phyloP scores from a whole-genome alignment of 92 coral and sea anemone species.

The Hydrozoanthus gracilis region DNA sequence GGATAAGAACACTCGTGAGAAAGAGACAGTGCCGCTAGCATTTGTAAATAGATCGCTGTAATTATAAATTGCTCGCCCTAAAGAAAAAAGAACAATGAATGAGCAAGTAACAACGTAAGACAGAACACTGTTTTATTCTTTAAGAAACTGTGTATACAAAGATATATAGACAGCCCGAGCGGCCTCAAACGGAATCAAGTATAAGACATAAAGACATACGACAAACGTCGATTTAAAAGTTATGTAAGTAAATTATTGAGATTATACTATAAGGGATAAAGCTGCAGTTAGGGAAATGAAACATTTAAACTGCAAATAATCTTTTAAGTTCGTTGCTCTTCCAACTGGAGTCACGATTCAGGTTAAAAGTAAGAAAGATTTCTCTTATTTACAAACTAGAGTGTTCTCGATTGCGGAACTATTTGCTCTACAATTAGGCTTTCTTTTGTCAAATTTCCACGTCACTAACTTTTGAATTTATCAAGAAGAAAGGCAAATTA shows the following conservation, averaged over 20 bases:
- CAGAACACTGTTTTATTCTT: constrained; percentile 40
- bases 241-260: constrained; percentile 47
- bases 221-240: constrained; percentile 22
- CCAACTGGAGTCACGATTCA: constrained; percentile 39
- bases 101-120: constrained; percentile 33
- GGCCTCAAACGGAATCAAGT: constrained; percentile 27
- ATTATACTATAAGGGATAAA: constrained; percentile 44
- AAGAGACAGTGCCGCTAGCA: constrained; percentile 43
- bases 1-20: constrained; percentile 60
- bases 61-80: constrained; percentile 43
- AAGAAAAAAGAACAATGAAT: constrained; percentile 24
- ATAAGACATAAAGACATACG: background rate
- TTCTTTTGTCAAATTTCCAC: constrained; percentile 54
- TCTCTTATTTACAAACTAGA: constrained; percentile 31
- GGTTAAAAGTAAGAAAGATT: background rate
- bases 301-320: constrained; percentile 23
- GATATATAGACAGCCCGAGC: constrained; percentile 31
- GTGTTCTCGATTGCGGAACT: constrained; percentile 49
- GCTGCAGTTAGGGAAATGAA: constrained; percentile 27
- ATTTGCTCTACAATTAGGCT: constrained; percentile 49
- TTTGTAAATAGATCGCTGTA: constrained; percentile 48
- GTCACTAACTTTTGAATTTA: constrained; percentile 51
- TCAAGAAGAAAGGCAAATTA: constrained; percentile 49
- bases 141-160: constrained; percentile 29
- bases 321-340: constrained; percentile 22